Evolutionary conservation across 1,140 invertebrate species (phyloP), one percentile per base, ranked within the genome.

Genomic region (Drosophila saltans): DNA sequence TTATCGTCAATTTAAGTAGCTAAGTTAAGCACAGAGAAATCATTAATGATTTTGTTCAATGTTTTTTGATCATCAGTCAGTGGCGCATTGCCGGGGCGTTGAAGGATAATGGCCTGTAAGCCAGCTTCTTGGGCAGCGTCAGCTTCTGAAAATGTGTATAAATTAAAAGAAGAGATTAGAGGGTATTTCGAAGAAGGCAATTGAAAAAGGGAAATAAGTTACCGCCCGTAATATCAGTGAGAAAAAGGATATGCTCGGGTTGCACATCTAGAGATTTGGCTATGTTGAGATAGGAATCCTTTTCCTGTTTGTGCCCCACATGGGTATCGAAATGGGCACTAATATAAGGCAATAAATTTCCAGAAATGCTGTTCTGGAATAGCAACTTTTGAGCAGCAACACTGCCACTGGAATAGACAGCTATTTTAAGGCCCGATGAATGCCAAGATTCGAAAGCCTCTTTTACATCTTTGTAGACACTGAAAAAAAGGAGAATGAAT

Each of bases 401-500:
- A 78, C 97, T 98, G 55, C 98, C 98, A 61, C 97, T 98, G 0
- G 98, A 99, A 88, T 97, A 99, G 58, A 98, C 95, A 81, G 96
- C 98, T 40, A 99, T 93, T 75, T 95, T 94, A 65, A 95, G 95
- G 6, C 94, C 95, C 24, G 91, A 84, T 0, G 93, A 88, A 11
- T 92, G 92, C 96, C 97, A 97, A 66, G 94, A 92, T 83, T 96
- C 93, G 43, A 99, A 93, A 10, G 95, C 95, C 64, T 93, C 93
- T 2, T 94, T 93, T 1, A 98, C 97, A 93, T 99, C 98, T 26
- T 96, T 95, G 91, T 96, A 99, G 56, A 99, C 94, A 92, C 97
- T 98, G 93, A 2, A 7, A 7, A 58, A 21, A 4, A 0, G 8
- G 1, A 69, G 93, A 94, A 65, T 62, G 0, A 7, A 41, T 36